A percentile compares a stretch with the other conserved stretches of the same genome.
Evolutionary conservation across 1,140 invertebrate species (phyloP).

Genomic region (Rhizoglyphus robini): DNA sequence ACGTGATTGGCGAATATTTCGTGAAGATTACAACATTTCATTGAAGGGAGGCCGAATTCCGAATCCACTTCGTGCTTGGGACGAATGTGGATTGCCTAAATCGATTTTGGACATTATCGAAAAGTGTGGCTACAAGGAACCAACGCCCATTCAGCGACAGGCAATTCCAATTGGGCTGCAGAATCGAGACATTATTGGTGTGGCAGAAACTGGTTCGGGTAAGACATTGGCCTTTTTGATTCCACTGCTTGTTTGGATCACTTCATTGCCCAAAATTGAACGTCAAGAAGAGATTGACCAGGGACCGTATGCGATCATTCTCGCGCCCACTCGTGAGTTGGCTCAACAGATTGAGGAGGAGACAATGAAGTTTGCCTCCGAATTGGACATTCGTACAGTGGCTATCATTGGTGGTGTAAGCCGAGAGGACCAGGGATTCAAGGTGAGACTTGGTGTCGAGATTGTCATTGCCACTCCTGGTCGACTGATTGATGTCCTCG

Average conservation of each 20-base stretch:
- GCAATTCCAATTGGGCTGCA: slow-evolving; percentile 97
- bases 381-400: slow-evolving; percentile 85
- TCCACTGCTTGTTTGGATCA: slow-evolving; percentile 94
- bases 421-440: slow-evolving; percentile 94
- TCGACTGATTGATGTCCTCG: slow-evolving; percentile 94
- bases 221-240: slow-evolving; percentile 98
- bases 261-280: slow-evolving; percentile 68
- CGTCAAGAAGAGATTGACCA: slow-evolving; percentile 37
- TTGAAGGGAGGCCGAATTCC: slow-evolving; percentile 93
- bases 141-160: slow-evolving; percentile 97
- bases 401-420: slow-evolving; percentile 96
- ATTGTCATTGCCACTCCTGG: slow-evolving; percentile 99
- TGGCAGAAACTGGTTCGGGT: slow-evolving; percentile 95
- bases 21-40: slow-evolving; percentile 98
- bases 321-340: slow-evolving; percentile 95
- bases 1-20: slow-evolving; percentile 98
- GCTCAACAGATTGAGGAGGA: slow-evolving; percentile 99
- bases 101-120: slow-evolving; percentile 84
- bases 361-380: slow-evolving; percentile 90
- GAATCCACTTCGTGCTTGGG: slow-evolving; percentile 87
- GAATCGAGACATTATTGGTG: slow-evolving; percentile 98
- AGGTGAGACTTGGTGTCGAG: slow-evolving; percentile 90
- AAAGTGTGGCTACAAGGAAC: slow-evolving; percentile 45
- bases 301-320: slow-evolving; percentile 98
- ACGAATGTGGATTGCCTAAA: slow-evolving; percentile 67